A percentile compares a stretch with the other conserved stretches of the same genome.
phyloP scores from a whole-genome alignment of 2,888 invertebrate species.

The Ectropis crepuscularia region DNA sequence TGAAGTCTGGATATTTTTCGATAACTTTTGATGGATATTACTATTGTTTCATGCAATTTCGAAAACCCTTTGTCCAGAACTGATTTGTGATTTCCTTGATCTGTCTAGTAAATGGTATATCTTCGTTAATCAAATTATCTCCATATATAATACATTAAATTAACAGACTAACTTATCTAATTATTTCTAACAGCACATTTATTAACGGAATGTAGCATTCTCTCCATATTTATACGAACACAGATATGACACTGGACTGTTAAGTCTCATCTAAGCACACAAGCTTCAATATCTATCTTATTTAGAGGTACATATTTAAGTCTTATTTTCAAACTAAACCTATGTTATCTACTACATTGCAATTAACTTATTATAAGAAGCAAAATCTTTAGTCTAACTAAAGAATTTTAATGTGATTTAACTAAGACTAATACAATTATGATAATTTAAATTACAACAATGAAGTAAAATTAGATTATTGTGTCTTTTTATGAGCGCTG shows the following conservation, averaged over 20 bases:
- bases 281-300: slow-evolving; percentile 22
- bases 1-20: no score
- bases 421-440: slow-evolving; percentile 2
- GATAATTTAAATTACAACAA: not conserved
- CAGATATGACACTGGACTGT: slow-evolving; percentile 36
- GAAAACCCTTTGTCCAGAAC: no score
- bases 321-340: slow-evolving; percentile 19
- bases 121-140: not conserved
- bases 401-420: not conserved
- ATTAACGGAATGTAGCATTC: slow-evolving; percentile 37
- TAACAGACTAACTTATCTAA: slow-evolving; percentile 2
- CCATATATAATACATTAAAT: slow-evolving; percentile 19
- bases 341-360: slow-evolving; percentile 3
- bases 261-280: slow-evolving; percentile 22
- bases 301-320: slow-evolving; percentile 17
- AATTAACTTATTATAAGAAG: slow-evolving; percentile 20
- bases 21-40: no score
- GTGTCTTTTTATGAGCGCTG: no score
- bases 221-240: slow-evolving; percentile 33
- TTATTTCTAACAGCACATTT: slow-evolving; percentile 36
- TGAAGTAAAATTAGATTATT: not conserved
- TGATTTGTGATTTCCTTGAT: no score
- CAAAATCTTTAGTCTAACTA: slow-evolving; percentile 10
- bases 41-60: no score
- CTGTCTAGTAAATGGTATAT: no score